phyloP scores from a whole-genome alignment of 2,113 vertebrate genomes.

The Zonotrichia leucophrys region DNA sequence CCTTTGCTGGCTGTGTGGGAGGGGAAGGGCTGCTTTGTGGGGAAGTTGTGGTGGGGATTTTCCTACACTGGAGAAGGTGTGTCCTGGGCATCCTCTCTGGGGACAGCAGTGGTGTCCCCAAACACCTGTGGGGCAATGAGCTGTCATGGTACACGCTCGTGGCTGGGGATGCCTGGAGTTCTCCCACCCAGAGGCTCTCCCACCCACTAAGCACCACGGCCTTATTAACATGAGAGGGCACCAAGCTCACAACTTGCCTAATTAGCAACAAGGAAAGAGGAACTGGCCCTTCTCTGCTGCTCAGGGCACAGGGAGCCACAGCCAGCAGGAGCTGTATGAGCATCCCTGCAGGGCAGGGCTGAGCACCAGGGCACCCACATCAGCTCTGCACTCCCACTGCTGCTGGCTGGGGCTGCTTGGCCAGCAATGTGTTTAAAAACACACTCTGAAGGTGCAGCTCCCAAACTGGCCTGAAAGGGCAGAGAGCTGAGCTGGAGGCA shows the following conservation, averaged over 20 bases:
- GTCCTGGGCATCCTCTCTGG: background rate
- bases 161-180: background rate
- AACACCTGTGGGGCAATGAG: rapidly evolving
- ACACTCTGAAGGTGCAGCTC: background rate
- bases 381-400: background rate
- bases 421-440: background rate
- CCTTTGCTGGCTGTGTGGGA: background rate
- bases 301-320: background rate
- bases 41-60: background rate
- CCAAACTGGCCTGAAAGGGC: background rate
- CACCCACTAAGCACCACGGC: background rate
- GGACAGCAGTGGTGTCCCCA: background rate
- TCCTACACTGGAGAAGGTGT: background rate
- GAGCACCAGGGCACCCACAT: rapidly evolving
- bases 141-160: rapidly evolving
- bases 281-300: background rate
- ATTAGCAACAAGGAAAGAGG: background rate
- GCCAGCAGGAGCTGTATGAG: background rate
- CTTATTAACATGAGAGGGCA: background rate
- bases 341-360: background rate
- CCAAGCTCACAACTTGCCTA: background rate
- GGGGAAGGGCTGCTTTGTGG: background rate
- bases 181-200: background rate
- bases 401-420: background rate
- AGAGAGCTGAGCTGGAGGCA: background rate